Evolutionary conservation across 2,888 invertebrate genomes (phyloP).

Genomic region (Erpobdella octoculata): DNA sequence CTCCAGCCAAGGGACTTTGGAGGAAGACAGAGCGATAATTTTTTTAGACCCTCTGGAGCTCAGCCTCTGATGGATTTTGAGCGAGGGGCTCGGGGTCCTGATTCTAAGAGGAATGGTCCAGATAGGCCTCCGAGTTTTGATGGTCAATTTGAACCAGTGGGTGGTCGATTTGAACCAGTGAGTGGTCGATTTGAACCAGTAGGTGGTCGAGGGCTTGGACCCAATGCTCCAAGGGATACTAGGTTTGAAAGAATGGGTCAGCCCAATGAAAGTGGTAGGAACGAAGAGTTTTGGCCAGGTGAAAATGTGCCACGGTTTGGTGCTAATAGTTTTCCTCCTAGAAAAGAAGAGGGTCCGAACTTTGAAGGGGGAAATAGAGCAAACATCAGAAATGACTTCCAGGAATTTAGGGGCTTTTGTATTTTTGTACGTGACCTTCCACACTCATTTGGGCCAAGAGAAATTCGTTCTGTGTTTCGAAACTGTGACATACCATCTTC

Average conservation of each 20-base stretch:
- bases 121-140: too few species aligned
- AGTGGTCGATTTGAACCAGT: too few species aligned
- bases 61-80: too few species aligned
- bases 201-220: not conserved
- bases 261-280: not conserved
- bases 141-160: too few species aligned
- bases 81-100: too few species aligned
- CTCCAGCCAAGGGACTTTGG: too few species aligned
- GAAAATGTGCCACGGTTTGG: not conserved
- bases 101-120: too few species aligned
- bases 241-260: not conserved
- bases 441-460: constrained; percentile 66
- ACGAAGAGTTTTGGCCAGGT: not conserved
- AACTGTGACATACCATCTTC: constrained; percentile 69
- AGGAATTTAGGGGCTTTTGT: constrained; percentile 28
- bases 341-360: not conserved
- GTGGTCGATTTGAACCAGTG: too few species aligned
- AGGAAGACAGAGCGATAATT: too few species aligned
- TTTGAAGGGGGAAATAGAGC: not conserved
- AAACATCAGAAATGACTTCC: not conserved
- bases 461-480: constrained; percentile 72
- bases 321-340: not conserved
- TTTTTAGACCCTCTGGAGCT: too few species aligned
- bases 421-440: constrained; percentile 66
- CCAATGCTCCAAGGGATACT: not conserved